Conservation (phyloP, 1,140 invertebrate species). For the Lepidurus couesii region DNA sequence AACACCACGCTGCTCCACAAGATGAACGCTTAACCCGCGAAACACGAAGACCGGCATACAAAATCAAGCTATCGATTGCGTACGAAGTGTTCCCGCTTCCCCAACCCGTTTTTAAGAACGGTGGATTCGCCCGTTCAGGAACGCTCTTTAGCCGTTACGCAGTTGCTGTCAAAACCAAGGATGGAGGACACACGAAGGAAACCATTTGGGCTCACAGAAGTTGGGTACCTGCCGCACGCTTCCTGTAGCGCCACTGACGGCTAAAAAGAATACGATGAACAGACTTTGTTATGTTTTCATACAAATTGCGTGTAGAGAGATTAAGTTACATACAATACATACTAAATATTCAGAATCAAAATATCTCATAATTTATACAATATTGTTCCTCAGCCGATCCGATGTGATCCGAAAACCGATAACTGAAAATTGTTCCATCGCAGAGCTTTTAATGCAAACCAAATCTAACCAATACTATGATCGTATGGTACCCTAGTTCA, state of each 20-base stretch:
- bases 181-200: neutral
- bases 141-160: neutral
- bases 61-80: conserved; percentile 14
- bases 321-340: no score
- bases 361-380: no score
- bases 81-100: neutral
- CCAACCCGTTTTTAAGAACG: neutral
- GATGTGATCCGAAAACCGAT: no score
- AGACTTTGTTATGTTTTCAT: no score
- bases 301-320: no score
- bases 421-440: no score
- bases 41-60: conserved; percentile 1
- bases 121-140: neutral
- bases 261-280: no score
- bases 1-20: neutral
- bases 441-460: no score
- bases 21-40: conserved; percentile 14
- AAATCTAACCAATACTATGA: no score
- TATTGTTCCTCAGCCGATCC: no score
- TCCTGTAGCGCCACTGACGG: neutral
- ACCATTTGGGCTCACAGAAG: neutral
- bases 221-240: neutral
- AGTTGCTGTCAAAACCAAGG: neutral
- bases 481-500: no score
- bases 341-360: no score